Evolutionary conservation across 2,888 invertebrate genomes (phyloP).

Genomic region (Leucophenga montana): DNA sequence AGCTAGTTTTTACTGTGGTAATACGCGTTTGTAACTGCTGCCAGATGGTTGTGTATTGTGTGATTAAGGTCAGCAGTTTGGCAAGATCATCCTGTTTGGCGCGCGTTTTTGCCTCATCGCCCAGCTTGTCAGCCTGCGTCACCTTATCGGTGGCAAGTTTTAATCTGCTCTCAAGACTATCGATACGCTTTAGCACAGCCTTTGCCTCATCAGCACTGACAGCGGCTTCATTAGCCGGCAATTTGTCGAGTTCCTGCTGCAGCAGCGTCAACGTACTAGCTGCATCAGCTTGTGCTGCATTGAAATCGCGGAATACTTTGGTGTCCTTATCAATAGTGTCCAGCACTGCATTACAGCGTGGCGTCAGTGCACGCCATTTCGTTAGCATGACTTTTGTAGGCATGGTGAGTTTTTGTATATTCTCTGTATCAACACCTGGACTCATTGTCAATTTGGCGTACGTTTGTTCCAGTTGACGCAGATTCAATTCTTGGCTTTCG

Average conservation of each 20-base stretch:
- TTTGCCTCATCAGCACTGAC: slow-evolving; percentile 52
- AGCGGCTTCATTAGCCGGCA: slow-evolving; percentile 76
- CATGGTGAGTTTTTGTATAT: slow-evolving; percentile 78
- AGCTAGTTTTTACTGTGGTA: slow-evolving; percentile 72
- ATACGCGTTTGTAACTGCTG: slow-evolving; percentile 77
- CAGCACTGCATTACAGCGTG: slow-evolving; percentile 76
- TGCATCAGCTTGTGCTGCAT: slow-evolving; percentile 81
- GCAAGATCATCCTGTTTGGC: slow-evolving; percentile 76
- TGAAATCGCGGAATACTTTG: slow-evolving; percentile 80
- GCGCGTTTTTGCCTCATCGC: slow-evolving; percentile 77
- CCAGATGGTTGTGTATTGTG: slow-evolving; percentile 80
- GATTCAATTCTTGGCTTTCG: slow-evolving; percentile 75
- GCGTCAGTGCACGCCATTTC: slow-evolving; percentile 80
- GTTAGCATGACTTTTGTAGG: slow-evolving; percentile 77
- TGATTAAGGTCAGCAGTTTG: slow-evolving; percentile 77
- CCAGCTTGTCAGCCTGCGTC: slow-evolving; percentile 77
- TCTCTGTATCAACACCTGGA: slow-evolving; percentile 80
- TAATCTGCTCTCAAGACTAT: slow-evolving; percentile 76
- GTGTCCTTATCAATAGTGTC: slow-evolving; percentile 77
- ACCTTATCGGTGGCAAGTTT: slow-evolving; percentile 74
- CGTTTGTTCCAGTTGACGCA: slow-evolving; percentile 79
- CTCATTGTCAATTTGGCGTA: slow-evolving; percentile 81
- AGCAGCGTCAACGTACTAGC: slow-evolving; percentile 82
- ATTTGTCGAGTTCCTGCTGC: slow-evolving; percentile 81
- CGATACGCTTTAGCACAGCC: slow-evolving; percentile 60